These are phyloP conservation scores for Drosophila pectinifera DNA, from an alignment of 1,140 invertebrate species.

Conservation along the genomic window DNA sequence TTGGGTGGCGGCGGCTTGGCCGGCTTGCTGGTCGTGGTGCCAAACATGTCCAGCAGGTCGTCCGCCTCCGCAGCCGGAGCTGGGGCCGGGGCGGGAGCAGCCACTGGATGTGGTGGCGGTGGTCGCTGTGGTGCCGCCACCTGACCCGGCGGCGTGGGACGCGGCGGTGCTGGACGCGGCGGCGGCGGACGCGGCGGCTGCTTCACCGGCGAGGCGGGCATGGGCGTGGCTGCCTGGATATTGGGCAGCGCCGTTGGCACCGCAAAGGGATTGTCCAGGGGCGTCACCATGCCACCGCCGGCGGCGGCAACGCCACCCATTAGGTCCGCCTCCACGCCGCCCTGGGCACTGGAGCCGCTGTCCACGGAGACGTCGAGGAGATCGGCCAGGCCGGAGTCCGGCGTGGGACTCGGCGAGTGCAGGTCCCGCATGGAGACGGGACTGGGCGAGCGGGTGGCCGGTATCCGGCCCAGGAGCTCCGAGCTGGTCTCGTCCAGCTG, in stretches of 20 bases:
- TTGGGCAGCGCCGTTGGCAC: constrained; percentile 73
- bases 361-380: constrained; percentile 86
- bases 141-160: constrained; percentile 83
- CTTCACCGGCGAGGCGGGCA: constrained; percentile 58
- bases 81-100: constrained; percentile 15
- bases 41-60: constrained; percentile 86
- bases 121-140: constrained; percentile 57
- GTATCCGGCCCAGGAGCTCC: constrained; percentile 92
- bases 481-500: constrained; percentile 95
- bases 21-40: constrained; percentile 74
- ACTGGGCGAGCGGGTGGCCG: constrained; percentile 92
- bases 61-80: constrained; percentile 58
- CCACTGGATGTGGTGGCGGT: constrained; percentile 50
- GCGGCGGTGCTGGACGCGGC: constrained; percentile 85
- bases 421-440: constrained; percentile 91
- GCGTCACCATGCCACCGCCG: not conserved
- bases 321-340: constrained; percentile 65
- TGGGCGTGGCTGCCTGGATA: constrained; percentile 63
- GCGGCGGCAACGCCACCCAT: constrained; percentile 10
- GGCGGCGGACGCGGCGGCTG: constrained; percentile 79
- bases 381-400: constrained; percentile 88
- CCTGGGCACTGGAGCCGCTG: constrained; percentile 70
- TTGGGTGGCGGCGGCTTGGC: constrained; percentile 85
- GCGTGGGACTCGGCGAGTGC: constrained; percentile 93
- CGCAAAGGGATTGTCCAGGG: constrained; percentile 76